Conservation (phyloP, 2,113 vertebrate genomes). For the Megaptera novaeangliae region DNA sequence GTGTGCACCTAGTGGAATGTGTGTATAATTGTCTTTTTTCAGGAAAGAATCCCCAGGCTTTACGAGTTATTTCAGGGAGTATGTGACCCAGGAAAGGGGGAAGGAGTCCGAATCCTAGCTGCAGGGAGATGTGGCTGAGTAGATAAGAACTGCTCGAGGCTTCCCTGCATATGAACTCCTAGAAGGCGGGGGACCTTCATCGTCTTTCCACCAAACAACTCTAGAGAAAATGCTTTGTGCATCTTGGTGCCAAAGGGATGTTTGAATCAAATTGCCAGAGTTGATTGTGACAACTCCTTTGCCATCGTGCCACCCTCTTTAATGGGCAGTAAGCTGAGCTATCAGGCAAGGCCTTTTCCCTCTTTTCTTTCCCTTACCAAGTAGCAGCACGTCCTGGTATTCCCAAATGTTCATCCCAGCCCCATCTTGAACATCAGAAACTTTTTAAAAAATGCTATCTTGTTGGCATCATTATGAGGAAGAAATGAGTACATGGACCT, state of each 20-base stretch:
- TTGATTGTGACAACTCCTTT: not conserved
- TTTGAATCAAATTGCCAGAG: not conserved
- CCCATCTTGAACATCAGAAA: not conserved
- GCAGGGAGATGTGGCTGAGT: not conserved
- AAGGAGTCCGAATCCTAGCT: not conserved
- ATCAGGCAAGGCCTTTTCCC: too few species aligned
- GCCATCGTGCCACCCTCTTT: fast-evolving
- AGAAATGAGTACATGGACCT: not conserved
- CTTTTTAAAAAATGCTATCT: not conserved
- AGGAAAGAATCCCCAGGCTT: not conserved
- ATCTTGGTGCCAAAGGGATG: not conserved
- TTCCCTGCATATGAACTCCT: fast-evolving
- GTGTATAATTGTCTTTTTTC: not conserved
- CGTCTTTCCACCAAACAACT: not conserved
- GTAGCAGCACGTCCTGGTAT: not conserved
- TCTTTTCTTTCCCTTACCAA: not conserved
- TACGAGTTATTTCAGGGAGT: not conserved
- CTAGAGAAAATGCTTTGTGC: not conserved
- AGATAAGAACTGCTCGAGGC: not conserved
- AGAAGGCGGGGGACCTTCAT: not conserved
- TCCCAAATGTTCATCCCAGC: not conserved
- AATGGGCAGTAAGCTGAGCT: not conserved
- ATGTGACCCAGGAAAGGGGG: not conserved
- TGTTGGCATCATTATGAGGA: not conserved
- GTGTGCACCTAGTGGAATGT: not conserved